A percentile compares a stretch with the other conserved stretches of the same genome.
Conservation (phyloP, 2,797 vertebrate genomes). For the Vireo griseus region DNA sequence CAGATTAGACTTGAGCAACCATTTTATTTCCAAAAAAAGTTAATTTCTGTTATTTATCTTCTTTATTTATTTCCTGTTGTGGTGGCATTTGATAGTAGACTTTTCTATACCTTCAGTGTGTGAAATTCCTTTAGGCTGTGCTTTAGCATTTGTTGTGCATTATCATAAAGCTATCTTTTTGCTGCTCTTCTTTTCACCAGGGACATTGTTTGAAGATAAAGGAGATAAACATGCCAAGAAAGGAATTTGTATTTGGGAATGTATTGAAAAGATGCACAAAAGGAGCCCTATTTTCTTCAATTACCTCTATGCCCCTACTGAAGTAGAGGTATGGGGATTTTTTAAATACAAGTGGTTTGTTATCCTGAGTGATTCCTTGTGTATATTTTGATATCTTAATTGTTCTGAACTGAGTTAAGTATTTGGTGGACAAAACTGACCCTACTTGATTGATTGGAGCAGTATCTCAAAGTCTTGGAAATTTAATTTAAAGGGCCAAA, state of each 20-base stretch:
- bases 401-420: not conserved
- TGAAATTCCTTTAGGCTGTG: not conserved
- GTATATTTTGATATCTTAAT: not conserved
- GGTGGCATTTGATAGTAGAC: not conserved
- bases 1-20: not conserved
- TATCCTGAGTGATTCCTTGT: slow-evolving; percentile 2
- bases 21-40: not conserved
- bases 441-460: not conserved
- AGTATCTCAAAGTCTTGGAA: not conserved
- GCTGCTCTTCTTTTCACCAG: slow-evolving; percentile 68
- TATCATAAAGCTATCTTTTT: not conserved
- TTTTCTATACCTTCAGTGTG: not conserved
- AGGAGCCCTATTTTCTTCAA: slow-evolving; percentile 95
- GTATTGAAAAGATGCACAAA: slow-evolving; percentile 90
- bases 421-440: not conserved
- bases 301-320: slow-evolving; percentile 88
- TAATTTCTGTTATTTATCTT: not conserved
- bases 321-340: slow-evolving; percentile 78
- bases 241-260: slow-evolving; percentile 97
- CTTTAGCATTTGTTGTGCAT: not conserved
- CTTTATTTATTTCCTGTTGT: not conserved
- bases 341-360: not conserved
- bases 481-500: not conserved
- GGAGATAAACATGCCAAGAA: slow-evolving; percentile 90
- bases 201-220: slow-evolving; percentile 95